Conservation (phyloP, 92 coral and sea anemone species). For the Palythoa grandiflora region DNA sequence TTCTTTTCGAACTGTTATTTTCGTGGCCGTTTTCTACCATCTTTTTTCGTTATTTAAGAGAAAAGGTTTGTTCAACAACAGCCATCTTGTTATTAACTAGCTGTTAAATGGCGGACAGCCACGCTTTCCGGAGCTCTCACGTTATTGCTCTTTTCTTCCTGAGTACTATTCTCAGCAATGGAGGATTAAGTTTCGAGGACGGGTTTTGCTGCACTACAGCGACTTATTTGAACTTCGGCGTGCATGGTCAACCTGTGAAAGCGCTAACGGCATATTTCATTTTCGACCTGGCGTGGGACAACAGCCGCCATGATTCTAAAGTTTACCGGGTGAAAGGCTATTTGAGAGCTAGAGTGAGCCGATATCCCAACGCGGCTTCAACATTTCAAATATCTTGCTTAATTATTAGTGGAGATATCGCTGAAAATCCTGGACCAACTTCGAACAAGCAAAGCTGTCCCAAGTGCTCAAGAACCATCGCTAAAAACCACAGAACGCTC, state of each 20-base stretch:
- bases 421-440: conserved; percentile 43
- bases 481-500: conserved; percentile 34
- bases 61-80: too few relatives aligned
- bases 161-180: conserved; percentile 11
- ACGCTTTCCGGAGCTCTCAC: conserved; percentile 46
- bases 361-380: conserved; percentile 44
- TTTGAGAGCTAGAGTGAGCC: conserved; percentile 39
- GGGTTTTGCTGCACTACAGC: conserved; percentile 34
- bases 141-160: conserved; percentile 47
- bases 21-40: too few relatives aligned
- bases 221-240: conserved; percentile 19
- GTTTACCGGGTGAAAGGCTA: conserved; percentile 44
- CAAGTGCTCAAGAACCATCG: conserved; percentile 49
- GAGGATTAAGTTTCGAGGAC: conserved; percentile 41
- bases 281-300: conserved; percentile 32
- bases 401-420: conserved; percentile 32
- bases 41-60: too few relatives aligned
- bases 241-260: not conserved
- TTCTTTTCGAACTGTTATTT: too few relatives aligned
- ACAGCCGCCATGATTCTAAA: conserved; percentile 42
- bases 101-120: conserved; percentile 44
- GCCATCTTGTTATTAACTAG: too few relatives aligned
- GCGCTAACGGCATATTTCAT: conserved; percentile 44
- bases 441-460: conserved; percentile 39
- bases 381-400: conserved; percentile 24